phyloP scores from a whole-genome alignment of 2,113 vertebrate species.

The Erinaceus europaeus region DNA sequence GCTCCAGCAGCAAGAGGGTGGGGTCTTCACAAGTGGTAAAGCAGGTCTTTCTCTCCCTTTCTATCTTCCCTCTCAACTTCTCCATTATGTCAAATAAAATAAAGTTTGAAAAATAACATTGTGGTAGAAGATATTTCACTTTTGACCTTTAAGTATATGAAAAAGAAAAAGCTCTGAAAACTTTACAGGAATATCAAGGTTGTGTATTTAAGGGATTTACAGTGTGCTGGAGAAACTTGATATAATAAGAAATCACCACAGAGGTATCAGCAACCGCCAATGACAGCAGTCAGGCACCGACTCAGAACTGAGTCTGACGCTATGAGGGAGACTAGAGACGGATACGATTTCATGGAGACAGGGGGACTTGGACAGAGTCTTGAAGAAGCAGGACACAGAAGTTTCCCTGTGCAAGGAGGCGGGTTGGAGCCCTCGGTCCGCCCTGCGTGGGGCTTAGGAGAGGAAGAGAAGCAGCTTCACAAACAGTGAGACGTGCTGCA shows the following conservation, averaged over 20 bases:
- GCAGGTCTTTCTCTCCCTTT: too few species aligned
- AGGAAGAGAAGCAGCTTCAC: too few species aligned
- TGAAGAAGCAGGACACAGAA: too few species aligned
- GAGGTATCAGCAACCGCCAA: not conserved
- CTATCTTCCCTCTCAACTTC: not conserved
- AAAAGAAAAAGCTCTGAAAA: not conserved
- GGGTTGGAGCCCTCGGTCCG: too few species aligned
- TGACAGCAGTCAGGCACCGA: not conserved
- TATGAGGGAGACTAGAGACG: not conserved
- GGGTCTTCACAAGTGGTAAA: too few species aligned
- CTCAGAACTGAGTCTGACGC: not conserved
- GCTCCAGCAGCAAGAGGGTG: too few species aligned
- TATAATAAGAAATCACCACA: not conserved
- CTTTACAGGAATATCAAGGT: not conserved
- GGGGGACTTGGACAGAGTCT: not conserved
- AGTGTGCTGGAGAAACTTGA: not conserved
- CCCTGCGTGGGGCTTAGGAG: too few species aligned
- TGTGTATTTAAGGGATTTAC: not conserved
- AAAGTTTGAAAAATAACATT: not conserved
- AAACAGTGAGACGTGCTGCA: too few species aligned
- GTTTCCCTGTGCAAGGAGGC: too few species aligned
- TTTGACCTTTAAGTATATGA: too few species aligned
- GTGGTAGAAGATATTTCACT: too few species aligned
- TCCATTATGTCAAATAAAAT: not conserved
- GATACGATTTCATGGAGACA: not conserved